phyloP scores from a whole-genome alignment of 2,113 vertebrate species.

The Megatriorchis doriae region DNA sequence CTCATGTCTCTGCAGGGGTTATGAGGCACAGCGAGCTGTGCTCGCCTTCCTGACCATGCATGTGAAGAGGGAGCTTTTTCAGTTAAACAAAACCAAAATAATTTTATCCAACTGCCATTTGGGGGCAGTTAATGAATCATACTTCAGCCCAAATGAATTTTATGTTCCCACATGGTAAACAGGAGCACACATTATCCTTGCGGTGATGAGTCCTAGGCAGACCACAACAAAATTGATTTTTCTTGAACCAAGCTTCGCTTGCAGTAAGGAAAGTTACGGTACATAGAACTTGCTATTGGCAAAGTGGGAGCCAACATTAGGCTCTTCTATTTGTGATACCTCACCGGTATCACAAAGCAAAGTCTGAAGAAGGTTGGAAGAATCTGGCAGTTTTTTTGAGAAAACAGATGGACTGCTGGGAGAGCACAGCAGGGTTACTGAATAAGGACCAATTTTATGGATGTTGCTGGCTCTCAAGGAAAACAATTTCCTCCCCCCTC shows the following conservation, averaged over 20 bases:
- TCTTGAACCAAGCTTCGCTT: conserved; percentile 33
- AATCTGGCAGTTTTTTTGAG: neutral
- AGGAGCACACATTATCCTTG: conserved; percentile 54
- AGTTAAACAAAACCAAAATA: neutral
- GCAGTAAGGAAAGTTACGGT: conserved; percentile 22
- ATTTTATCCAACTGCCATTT: neutral
- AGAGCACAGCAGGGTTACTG: neutral
- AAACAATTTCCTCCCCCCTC: neutral
- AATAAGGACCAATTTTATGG: neutral
- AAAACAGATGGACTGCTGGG: neutral
- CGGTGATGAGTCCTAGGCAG: conserved; percentile 23
- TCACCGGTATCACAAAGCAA: conserved; percentile 30
- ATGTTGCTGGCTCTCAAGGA: neutral
- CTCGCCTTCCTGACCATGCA: accelerated
- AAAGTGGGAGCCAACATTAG: conserved; percentile 48
- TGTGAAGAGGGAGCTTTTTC: neutral
- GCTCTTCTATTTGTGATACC: conserved; percentile 47
- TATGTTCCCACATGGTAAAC: conserved; percentile 61
- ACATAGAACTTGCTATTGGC: conserved; percentile 66
- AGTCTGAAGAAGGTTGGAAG: neutral
- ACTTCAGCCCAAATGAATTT: neutral
- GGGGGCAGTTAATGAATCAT: neutral
- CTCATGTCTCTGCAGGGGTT: neutral
- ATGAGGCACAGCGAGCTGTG: neutral
- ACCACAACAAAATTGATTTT: conserved; percentile 62